These are phyloP conservation scores for Epinephelus malabaricus DNA, from an alignment of 2,797 vertebrate species.

Conservation along the genomic window DNA sequence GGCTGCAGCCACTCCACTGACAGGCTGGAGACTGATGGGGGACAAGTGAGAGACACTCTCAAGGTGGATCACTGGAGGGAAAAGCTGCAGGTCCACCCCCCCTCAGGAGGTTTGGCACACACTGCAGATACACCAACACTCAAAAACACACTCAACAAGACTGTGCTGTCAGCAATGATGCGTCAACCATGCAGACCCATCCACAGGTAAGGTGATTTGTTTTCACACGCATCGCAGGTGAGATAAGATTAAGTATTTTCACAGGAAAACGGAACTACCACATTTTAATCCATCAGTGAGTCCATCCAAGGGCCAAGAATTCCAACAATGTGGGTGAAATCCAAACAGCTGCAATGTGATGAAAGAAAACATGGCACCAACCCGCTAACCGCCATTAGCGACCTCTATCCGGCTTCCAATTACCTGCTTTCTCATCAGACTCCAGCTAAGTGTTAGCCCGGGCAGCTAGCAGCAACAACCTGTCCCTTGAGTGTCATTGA, in stretches of 20 bases:
- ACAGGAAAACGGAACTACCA: background rate
- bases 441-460: conserved; percentile 24
- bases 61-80: conserved; percentile 42
- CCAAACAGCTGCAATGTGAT: conserved; percentile 50
- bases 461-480: conserved; percentile 29
- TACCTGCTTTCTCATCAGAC: conserved; percentile 53
- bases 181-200: conserved; percentile 2
- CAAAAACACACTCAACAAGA: conserved; percentile 7
- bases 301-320: background rate
- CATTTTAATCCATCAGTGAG: conserved; percentile 15
- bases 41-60: conserved; percentile 56
- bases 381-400: background rate
- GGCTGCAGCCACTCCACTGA: conserved; percentile 55
- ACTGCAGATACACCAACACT: conserved; percentile 17
- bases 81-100: conserved; percentile 30
- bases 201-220: conserved; percentile 2
- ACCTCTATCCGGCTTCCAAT: conserved; percentile 25
- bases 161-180: background rate
- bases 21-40: conserved; percentile 65
- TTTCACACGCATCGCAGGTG: conserved; percentile 13
- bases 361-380: conserved; percentile 38
- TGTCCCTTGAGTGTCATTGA: conserved; percentile 44
- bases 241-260: background rate
- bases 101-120: conserved; percentile 12
- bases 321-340: conserved; percentile 14